A percentile compares a stretch with the other conserved stretches of the same genome.
phyloP scores from a whole-genome alignment of 2,113 vertebrate genomes.

The Corythornis madagascariensis region DNA sequence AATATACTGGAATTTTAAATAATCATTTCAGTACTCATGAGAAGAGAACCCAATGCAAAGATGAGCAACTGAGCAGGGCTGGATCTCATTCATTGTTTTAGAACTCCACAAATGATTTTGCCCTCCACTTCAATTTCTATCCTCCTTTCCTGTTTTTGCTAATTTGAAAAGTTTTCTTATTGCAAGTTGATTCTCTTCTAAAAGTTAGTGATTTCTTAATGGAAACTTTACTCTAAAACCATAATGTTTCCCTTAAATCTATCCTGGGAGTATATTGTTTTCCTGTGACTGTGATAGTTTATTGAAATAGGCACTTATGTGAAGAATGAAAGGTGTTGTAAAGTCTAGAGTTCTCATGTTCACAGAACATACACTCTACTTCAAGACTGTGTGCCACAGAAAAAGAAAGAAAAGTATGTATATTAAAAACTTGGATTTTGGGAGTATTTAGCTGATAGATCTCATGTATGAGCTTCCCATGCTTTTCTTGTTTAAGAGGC shows the following conservation, averaged over 20 bases:
- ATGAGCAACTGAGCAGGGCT: background rate
- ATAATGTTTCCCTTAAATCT: background rate
- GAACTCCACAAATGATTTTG: background rate
- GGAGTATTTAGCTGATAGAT: background rate
- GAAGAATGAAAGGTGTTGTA: background rate
- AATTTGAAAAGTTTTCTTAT: background rate
- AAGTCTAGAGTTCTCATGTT: background rate
- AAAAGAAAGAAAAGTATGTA: background rate
- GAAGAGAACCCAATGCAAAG: background rate
- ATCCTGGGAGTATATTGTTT: background rate
- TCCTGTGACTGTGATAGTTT: background rate
- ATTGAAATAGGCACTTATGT: background rate
- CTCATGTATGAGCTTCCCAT: background rate
- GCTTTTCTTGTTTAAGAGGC: background rate
- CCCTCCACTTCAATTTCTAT: background rate
- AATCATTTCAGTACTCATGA: background rate
- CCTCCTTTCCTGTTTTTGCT: background rate
- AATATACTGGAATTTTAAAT: background rate
- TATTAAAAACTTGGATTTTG: background rate
- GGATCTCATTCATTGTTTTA: background rate
- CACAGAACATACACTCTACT: background rate
- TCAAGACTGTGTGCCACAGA: background rate
- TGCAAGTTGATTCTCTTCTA: background rate
- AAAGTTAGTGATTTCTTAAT: background rate
- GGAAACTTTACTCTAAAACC: background rate